Conservation (phyloP, 2,113 vertebrate genomes). For the Saccopteryx leptura region DNA sequence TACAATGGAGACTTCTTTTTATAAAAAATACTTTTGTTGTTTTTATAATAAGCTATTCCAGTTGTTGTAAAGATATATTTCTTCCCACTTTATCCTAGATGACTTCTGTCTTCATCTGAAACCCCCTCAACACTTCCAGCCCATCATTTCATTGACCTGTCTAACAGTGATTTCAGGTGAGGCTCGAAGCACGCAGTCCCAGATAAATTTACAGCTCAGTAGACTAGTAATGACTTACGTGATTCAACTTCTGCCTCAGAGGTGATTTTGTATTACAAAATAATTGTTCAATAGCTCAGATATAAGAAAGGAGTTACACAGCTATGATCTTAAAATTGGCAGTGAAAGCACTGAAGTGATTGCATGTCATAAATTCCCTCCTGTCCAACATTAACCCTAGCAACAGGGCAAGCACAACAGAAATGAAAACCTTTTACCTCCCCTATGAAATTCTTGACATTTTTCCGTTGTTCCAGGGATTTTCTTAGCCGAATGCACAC, state of each 20-base stretch:
- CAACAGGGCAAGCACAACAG: neutral
- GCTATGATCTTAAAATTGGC: neutral
- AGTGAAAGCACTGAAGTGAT: slow-evolving; percentile 46
- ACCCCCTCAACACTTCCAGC: neutral
- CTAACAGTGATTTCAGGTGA: slow-evolving; percentile 35
- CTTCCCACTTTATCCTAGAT: neutral
- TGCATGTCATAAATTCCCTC: neutral
- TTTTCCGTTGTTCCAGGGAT: neutral
- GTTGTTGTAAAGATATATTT: neutral
- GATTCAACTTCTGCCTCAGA: slow-evolving; percentile 24
- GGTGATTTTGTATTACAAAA: slow-evolving; percentile 29
- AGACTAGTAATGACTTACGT: neutral
- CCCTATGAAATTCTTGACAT: slow-evolving; percentile 51
- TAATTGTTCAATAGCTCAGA: neutral
- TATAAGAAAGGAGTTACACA: slow-evolving; percentile 24
- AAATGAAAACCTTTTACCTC: slow-evolving; percentile 17
- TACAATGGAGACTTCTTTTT: neutral
- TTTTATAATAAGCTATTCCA: neutral
- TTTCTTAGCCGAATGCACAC: slow-evolving; percentile 42
- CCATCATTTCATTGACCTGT: neutral
- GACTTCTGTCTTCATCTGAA: neutral
- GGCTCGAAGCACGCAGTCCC: neutral
- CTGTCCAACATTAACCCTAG: neutral
- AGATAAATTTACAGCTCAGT: neutral
- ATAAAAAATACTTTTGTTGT: neutral